Percentiles rank a stretch among this genome's conserved stretches.
phyloP scores from a whole-genome alignment of 2,888 invertebrate species.

The Oxyteleia sp. region DNA sequence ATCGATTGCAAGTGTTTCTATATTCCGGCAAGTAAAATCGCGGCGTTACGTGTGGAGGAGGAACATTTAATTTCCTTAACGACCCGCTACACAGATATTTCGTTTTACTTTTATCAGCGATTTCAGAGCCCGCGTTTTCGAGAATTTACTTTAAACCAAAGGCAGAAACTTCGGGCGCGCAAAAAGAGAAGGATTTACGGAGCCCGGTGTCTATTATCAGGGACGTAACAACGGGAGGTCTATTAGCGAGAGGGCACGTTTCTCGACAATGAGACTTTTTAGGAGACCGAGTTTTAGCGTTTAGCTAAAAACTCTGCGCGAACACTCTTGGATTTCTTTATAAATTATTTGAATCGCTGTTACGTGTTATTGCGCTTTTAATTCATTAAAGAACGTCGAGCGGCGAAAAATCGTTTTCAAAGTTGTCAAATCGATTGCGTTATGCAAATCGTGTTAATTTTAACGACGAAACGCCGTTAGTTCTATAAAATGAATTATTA shows the following conservation, averaged over 20 bases:
- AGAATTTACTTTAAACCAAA: slow-evolving; percentile 76
- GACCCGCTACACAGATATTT: slow-evolving; percentile 76
- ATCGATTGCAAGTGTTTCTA: slow-evolving; percentile 71
- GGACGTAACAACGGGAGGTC: slow-evolving; percentile 52
- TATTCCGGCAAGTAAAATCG: slow-evolving; percentile 73
- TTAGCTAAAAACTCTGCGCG: not conserved
- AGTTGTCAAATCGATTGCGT: not conserved
- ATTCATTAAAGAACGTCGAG: not conserved
- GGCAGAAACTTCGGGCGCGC: slow-evolving; percentile 55
- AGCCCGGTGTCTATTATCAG: slow-evolving; percentile 65
- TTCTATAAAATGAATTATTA: not conserved
- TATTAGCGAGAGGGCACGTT: slow-evolving; percentile 61
- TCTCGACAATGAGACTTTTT: slow-evolving; percentile 52
- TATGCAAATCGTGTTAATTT: not conserved
- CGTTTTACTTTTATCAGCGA: slow-evolving; percentile 77
- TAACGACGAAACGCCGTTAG: not conserved
- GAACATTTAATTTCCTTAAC: slow-evolving; percentile 81
- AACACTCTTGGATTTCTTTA: not conserved
- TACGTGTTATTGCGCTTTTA: not conserved
- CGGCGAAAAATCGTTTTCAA: not conserved
- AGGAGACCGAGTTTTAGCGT: slow-evolving; percentile 12
- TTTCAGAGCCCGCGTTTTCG: slow-evolving; percentile 75
- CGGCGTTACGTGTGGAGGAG: slow-evolving; percentile 71
- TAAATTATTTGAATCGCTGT: not conserved
- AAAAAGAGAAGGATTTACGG: slow-evolving; percentile 70